phyloP scores from a whole-genome alignment of 2,888 invertebrate genomes.

The Gari tellinella region DNA sequence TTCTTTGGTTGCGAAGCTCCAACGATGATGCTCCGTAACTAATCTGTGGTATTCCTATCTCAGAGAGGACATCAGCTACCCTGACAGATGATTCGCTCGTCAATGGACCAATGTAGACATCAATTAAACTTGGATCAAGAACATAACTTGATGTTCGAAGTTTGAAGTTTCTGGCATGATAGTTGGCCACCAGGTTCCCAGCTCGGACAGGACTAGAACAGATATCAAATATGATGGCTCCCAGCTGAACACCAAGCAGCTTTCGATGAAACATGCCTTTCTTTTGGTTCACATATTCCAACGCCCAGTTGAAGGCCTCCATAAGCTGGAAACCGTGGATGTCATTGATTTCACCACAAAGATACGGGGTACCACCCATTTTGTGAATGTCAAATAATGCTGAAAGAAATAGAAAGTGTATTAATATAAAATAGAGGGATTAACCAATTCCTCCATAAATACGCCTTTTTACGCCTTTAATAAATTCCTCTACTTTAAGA shows the following conservation, averaged over 20 bases:
- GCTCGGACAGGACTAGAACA: constrained; percentile 79
- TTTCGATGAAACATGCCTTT: constrained; percentile 73
- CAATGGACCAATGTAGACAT: constrained; percentile 77
- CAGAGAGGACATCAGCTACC: constrained; percentile 77
- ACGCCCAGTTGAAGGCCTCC: constrained; percentile 81
- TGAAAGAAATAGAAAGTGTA: constrained; percentile 58
- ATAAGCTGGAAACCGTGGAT: constrained; percentile 79
- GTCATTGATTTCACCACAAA: constrained; percentile 79
- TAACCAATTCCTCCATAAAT: too few species aligned
- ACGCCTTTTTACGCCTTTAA: too few species aligned
- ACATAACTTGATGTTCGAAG: constrained; percentile 48
- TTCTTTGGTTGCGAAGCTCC: constrained; percentile 66
- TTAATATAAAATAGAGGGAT: background rate
- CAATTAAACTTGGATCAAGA: constrained; percentile 68
- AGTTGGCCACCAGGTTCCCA: constrained; percentile 80
- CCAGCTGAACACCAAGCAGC: constrained; percentile 72
- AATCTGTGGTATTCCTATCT: constrained; percentile 79
- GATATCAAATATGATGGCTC: constrained; percentile 78
- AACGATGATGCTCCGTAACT: constrained; percentile 79
- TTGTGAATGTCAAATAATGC: constrained; percentile 82
- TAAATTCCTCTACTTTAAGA: too few species aligned
- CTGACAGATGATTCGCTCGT: constrained; percentile 74
- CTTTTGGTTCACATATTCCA: constrained; percentile 76
- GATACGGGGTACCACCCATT: constrained; percentile 75
- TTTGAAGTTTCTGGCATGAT: constrained; percentile 75